Evolutionary conservation across 2,888 invertebrate species (phyloP).

Genomic region (Lithophane socia): DNA sequence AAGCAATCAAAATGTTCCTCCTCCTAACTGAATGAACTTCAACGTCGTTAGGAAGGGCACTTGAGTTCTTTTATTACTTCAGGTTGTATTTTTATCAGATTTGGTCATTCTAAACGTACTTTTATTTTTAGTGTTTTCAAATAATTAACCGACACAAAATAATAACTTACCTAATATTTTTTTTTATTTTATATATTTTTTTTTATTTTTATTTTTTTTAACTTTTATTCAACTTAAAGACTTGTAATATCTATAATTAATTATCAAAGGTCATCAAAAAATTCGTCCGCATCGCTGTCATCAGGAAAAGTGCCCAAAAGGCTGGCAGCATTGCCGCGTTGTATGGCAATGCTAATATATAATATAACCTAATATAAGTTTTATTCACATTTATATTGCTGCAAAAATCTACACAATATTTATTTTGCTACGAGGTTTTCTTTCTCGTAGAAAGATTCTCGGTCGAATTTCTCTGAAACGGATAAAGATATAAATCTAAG

Average conservation of each 20-base stretch:
- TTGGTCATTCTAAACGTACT: constrained; percentile 8
- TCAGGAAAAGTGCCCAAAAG: too few relatives aligned
- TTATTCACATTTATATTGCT: not conserved
- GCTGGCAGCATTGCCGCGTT: too few relatives aligned
- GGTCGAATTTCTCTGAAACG: constrained; percentile 24
- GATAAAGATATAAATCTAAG: constrained; percentile 49
- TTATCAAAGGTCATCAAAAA: too few relatives aligned
- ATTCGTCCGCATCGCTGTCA: too few relatives aligned
- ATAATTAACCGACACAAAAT: constrained; percentile 2
- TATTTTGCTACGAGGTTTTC: constrained; percentile 15
- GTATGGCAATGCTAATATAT: too few relatives aligned
- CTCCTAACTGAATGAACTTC: constrained; percentile 51
- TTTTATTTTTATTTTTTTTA: too few relatives aligned
- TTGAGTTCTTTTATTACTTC: constrained; percentile 47
- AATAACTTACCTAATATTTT: not conserved
- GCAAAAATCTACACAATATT: constrained; percentile 17
- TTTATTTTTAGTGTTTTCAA: not conserved
- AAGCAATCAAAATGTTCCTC: constrained; percentile 52
- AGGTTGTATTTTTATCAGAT: constrained; percentile 28
- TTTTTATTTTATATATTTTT: too few relatives aligned
- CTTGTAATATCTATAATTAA: too few relatives aligned
- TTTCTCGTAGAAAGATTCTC: constrained; percentile 26
- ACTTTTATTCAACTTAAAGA: too few relatives aligned
- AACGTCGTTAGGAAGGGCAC: constrained; percentile 35
- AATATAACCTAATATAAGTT: constrained; percentile 12